Evolutionary conservation across 1,140 invertebrate genomes (phyloP).

Genomic region (Plectus sambesii): DNA sequence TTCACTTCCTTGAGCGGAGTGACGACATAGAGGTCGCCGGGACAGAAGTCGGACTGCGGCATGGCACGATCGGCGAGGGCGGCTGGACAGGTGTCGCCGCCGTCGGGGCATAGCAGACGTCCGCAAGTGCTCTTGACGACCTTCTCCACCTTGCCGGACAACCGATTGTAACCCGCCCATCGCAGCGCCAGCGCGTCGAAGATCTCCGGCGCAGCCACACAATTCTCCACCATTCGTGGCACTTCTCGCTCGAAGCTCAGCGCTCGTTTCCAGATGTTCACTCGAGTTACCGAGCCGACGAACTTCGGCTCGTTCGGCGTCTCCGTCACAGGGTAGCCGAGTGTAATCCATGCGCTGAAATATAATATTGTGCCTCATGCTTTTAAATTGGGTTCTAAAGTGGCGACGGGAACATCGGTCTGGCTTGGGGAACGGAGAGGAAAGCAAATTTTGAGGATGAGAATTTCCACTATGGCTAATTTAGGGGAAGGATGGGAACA

Average conservation of each 20-base stretch:
- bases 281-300: slow-evolving; percentile 82
- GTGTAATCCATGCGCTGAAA: slow-evolving; percentile 71
- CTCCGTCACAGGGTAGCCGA: slow-evolving; percentile 64
- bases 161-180: slow-evolving; percentile 80
- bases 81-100: slow-evolving; percentile 68
- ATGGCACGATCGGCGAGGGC: slow-evolving; percentile 74
- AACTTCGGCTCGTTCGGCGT: slow-evolving; percentile 51
- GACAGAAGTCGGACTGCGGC: slow-evolving; percentile 72
- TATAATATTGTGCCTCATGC: slow-evolving; percentile 23
- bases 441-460: slow-evolving; percentile 6
- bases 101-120: slow-evolving; percentile 66
- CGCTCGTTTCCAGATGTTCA: slow-evolving; percentile 81
- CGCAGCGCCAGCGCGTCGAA: slow-evolving; percentile 71
- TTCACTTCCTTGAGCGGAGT: slow-evolving; percentile 77
- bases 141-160: slow-evolving; percentile 40
- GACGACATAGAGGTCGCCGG: slow-evolving; percentile 82
- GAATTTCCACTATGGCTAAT: slow-evolving; percentile 62
- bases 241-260: slow-evolving; percentile 81
- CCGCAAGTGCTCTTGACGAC: slow-evolving; percentile 41
- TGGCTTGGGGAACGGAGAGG: too few relatives aligned
- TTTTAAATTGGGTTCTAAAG: too few relatives aligned
- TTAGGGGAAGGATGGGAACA: too few relatives aligned
- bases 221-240: slow-evolving; percentile 56
- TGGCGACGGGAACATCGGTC: too few relatives aligned
- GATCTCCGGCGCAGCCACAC: slow-evolving; percentile 59